phyloP scores from a whole-genome alignment of 2,113 vertebrate genomes.

The Cervus canadensis region DNA sequence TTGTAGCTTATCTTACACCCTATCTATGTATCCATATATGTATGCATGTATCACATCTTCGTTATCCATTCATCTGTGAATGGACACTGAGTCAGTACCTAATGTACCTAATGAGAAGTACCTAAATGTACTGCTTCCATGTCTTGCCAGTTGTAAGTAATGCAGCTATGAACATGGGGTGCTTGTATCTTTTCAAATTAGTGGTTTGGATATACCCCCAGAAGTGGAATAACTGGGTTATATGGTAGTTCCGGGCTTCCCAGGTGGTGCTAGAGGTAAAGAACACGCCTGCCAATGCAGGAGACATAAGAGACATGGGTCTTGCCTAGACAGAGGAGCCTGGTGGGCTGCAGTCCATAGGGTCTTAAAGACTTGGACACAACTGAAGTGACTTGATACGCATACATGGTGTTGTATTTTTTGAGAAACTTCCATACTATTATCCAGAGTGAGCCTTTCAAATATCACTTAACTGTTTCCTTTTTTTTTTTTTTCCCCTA shows the following conservation, averaged over 20 bases:
- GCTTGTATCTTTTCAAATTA: background rate
- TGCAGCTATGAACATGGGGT: background rate
- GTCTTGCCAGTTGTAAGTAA: background rate
- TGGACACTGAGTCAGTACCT: background rate
- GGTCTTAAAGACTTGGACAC: background rate
- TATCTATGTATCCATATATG: background rate
- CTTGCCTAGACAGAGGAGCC: background rate
- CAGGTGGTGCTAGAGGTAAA: background rate
- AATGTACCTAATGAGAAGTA: too few species aligned
- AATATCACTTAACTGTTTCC: background rate
- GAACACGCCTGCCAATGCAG: background rate
- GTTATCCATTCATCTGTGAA: background rate
- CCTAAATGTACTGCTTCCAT: background rate
- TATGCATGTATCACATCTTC: background rate
- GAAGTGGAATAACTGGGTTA: background rate
- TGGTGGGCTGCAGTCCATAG: background rate
- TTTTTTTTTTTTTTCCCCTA: background rate
- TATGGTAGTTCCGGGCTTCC: background rate
- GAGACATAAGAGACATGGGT: background rate
- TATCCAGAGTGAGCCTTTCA: background rate
- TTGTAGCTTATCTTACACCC: background rate
- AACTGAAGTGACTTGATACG: background rate
- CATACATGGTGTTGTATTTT: background rate
- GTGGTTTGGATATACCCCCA: background rate
- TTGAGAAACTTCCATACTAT: background rate